Base-by-base conservation (phyloP, 1,140 invertebrate genomes). In the Riptortus pedestris region DNA sequence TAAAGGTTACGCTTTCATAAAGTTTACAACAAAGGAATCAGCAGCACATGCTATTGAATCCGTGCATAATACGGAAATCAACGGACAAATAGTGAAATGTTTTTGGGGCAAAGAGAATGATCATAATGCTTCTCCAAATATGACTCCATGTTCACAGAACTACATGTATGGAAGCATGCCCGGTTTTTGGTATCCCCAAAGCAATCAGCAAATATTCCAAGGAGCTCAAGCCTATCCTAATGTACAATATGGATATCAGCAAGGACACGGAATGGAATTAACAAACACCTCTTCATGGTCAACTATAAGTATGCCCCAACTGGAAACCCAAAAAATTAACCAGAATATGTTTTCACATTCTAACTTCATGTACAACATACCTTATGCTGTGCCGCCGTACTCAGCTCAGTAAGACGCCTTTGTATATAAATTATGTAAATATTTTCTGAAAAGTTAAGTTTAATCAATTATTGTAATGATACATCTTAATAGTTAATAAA, bases 1-100 rank as follows among this genome's bases (percentile, higher is more conserved):
- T 73, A 98, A 99, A 78, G 96, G 96, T 66, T 99, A 98, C 78
- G 94, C 96, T 70, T 99, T 99, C 78, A 91, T 99, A 75, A 96
- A 95, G 76, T 99, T 98, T 78, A 88, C 90, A 31, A 93, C 90
- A 66, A 99, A 99, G 78, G 94, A 98, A 77, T 85, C 91, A 2
- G 97, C 97, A 9, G 93, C 94, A 52, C 87, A 93, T 75, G 96
- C 96, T 65, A 99, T 99, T 71, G 92, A 96, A 74, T 86, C 88
- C 57, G 91, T 95, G 72, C 93, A 99, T 78, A 96, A 96, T 71
- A 93, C 90, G 63, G 95, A 98, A 77, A 90, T 99, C 65, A 91
- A 90, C 73, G 96, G 96, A 18, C 90, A 96, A 73, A 84, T 86
- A 65, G 93, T 99, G 12, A 98, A 98, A 81, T 99, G 96, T 79